Conservation (phyloP, 2,797 vertebrate species). For the Prionace glauca region DNA sequence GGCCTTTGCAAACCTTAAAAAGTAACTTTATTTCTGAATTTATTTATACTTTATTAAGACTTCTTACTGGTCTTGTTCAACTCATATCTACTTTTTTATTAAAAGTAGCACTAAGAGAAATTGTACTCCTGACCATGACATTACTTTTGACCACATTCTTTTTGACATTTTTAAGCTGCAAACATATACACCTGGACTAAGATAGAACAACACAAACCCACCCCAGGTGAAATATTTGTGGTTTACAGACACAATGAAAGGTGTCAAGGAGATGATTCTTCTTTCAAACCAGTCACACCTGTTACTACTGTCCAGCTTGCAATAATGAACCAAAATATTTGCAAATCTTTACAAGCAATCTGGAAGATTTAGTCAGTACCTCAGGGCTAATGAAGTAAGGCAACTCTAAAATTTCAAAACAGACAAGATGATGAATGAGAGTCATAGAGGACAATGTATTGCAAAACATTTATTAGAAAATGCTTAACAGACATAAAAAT, state of each 20-base stretch:
- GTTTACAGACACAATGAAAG: constrained; percentile 18
- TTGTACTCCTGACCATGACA: background rate
- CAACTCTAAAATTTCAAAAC: constrained; percentile 11
- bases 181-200: constrained; percentile 12
- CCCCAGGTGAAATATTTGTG: constrained; percentile 32
- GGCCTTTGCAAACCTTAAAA: background rate
- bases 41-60: background rate
- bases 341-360: constrained; percentile 30
- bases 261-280: constrained; percentile 23
- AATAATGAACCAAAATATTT: constrained; percentile 35
- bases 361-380: constrained; percentile 18
- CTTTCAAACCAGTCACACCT: constrained; percentile 22
- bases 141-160: constrained; percentile 8
- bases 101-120: background rate
- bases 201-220: background rate
- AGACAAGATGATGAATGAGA: constrained; percentile 12
- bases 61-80: background rate
- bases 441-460: background rate
- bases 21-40: background rate
- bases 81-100: background rate
- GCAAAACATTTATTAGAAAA: background rate
- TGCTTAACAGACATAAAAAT: background rate
- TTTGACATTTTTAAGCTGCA: background rate
- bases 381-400: constrained; percentile 4
- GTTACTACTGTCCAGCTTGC: constrained; percentile 6